Evolutionary conservation across 2,113 vertebrate species (phyloP).

Genomic region (Gopherus flavomarginatus): DNA sequence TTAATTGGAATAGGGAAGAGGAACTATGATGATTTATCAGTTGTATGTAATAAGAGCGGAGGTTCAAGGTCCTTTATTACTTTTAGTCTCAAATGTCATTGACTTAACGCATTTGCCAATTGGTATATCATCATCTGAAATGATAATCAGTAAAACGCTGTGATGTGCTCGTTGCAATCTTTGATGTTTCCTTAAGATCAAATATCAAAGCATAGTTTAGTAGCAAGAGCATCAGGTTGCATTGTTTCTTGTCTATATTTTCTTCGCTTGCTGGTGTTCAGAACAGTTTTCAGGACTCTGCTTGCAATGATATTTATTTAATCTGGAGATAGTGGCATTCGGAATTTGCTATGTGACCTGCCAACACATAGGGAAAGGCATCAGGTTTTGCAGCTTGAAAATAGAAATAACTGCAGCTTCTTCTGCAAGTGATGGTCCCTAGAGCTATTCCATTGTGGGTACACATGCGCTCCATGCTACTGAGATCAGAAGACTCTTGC

Average conservation of each 20-base stretch:
- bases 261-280: neutral
- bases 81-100: slow-evolving; percentile 16
- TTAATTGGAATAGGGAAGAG: neutral
- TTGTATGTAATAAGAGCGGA: neutral
- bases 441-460: neutral
- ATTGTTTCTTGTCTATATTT: slow-evolving; percentile 8
- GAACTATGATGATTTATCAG: slow-evolving; percentile 25
- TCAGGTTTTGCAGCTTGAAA: neutral
- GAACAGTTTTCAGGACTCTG: neutral
- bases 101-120: neutral
- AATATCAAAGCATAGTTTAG: slow-evolving; percentile 43
- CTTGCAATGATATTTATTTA: neutral
- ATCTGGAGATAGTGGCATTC: neutral
- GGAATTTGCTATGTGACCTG: neutral
- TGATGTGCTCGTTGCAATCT: neutral
- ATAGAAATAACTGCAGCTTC: neutral
- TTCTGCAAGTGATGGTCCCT: neutral
- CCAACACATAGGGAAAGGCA: neutral
- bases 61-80: neutral
- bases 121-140: slow-evolving; percentile 10
- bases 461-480: neutral
- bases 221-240: neutral
- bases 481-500: neutral
- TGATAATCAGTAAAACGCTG: slow-evolving; percentile 23
- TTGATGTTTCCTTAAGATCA: slow-evolving; percentile 40